These are phyloP conservation scores for Equus quagga DNA, from an alignment of 2,113 vertebrate species.

Conservation along the genomic window DNA sequence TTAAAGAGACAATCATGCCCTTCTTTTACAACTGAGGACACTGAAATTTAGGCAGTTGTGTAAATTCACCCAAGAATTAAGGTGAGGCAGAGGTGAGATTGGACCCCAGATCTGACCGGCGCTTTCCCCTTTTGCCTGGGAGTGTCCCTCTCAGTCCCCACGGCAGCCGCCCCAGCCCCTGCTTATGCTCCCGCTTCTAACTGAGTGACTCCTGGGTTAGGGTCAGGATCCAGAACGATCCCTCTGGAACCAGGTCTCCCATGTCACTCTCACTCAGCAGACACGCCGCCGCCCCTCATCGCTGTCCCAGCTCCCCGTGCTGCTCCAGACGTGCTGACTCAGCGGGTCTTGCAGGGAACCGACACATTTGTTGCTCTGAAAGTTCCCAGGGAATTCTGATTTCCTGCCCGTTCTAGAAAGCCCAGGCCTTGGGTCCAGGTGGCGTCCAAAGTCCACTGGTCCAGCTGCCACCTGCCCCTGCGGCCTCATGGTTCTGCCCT, in stretches of 20 bases:
- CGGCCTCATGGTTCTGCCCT: background rate
- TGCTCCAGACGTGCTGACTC: background rate
- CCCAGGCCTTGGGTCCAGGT: background rate
- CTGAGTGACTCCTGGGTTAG: background rate
- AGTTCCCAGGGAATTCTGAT: background rate
- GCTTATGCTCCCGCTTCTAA: background rate
- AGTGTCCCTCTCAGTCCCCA: background rate
- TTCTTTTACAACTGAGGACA: background rate
- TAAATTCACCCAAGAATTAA: background rate
- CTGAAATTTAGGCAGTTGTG: background rate
- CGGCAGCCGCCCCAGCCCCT: fast-evolving
- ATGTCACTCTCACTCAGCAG: background rate
- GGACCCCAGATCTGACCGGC: no score
- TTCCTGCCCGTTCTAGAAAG: background rate
- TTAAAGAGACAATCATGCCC: background rate
- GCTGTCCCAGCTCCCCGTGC: no score
- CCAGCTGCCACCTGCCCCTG: no score
- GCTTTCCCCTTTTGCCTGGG: background rate
- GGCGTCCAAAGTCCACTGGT: background rate
- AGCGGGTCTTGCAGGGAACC: background rate
- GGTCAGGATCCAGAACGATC: background rate
- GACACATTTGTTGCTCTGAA: background rate
- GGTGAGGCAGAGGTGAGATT: background rate
- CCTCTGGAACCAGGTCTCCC: background rate
- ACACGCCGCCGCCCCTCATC: background rate